Conservation (phyloP, 2,113 vertebrate genomes). For the Dendrocopos noguchii region DNA sequence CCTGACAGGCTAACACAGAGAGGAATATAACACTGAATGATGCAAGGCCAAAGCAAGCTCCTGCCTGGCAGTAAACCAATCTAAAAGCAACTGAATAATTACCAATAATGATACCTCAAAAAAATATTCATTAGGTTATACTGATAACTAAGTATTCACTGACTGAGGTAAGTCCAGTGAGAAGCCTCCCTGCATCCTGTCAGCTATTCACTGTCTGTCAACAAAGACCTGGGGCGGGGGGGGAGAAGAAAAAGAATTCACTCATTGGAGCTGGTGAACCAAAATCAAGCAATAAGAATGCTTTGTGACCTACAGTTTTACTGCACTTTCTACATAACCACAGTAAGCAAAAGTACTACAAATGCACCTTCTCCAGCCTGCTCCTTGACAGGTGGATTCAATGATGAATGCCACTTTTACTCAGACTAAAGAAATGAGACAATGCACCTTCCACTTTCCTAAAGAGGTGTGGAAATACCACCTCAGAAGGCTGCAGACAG, state of each 20-base stretch:
- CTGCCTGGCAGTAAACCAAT: not conserved
- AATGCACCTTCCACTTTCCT: not conserved
- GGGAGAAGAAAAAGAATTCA: not conserved
- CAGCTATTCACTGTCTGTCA: not conserved
- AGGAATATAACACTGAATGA: rapidly evolving
- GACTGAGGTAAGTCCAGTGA: not conserved
- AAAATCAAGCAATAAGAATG: not conserved
- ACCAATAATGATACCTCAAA: not conserved
- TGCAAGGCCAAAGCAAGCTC: not conserved
- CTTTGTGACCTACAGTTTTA: not conserved
- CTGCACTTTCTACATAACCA: not conserved
- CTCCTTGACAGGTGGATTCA: not conserved
- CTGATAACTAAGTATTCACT: not conserved
- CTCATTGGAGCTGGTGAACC: not conserved
- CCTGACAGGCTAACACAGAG: not conserved
- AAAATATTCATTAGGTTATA: not conserved
- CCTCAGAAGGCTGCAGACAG: not conserved
- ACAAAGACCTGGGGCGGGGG: not conserved
- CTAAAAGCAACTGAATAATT: not conserved
- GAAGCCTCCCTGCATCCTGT: not conserved
- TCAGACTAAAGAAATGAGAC: not conserved
- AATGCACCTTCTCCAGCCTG: not conserved
- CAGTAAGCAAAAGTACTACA: not conserved
- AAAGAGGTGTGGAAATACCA: not conserved
- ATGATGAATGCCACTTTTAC: not conserved